A percentile compares a stretch with the other conserved stretches of the same genome.
Conservation (phyloP, 2,113 vertebrate genomes). For the Pungitius pungitius region DNA sequence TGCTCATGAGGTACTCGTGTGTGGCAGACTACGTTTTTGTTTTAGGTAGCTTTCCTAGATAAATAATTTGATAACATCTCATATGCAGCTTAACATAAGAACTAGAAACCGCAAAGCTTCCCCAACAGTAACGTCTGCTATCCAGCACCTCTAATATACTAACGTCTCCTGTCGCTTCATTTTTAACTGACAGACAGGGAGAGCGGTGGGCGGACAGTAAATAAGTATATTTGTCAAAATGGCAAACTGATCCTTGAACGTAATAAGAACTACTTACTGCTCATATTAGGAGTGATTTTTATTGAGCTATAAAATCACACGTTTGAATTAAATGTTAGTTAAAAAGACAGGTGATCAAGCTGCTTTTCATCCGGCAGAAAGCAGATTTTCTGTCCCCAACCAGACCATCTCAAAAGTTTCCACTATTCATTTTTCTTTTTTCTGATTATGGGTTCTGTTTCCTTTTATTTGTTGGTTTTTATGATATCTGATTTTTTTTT, state of each 20-base stretch:
- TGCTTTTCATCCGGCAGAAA: not conserved
- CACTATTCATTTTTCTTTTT: not conserved
- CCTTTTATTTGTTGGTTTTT: not conserved
- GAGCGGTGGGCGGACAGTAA: not conserved
- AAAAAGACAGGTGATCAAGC: not conserved
- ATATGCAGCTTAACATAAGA: not conserved
- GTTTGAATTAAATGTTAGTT: not conserved
- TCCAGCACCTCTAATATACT: too few species aligned
- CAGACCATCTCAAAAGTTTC: not conserved
- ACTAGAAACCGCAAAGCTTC: not conserved
- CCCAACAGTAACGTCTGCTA: not conserved
- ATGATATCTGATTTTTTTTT: not conserved
- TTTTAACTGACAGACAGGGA: not conserved
- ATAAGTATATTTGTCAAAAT: not conserved
- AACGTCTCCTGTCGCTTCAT: not conserved
- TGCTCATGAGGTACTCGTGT: conserved; percentile 90
- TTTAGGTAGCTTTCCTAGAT: not conserved
- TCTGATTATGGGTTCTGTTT: not conserved
- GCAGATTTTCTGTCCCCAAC: not conserved
- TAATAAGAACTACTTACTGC: not conserved
- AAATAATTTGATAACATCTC: not conserved
- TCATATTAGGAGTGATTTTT: not conserved
- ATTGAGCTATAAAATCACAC: not conserved
- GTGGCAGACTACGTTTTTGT: not conserved
- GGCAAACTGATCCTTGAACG: not conserved